Evolutionary conservation across 2,888 invertebrate species (phyloP).

Genomic region (Calliopum simillimum): DNA sequence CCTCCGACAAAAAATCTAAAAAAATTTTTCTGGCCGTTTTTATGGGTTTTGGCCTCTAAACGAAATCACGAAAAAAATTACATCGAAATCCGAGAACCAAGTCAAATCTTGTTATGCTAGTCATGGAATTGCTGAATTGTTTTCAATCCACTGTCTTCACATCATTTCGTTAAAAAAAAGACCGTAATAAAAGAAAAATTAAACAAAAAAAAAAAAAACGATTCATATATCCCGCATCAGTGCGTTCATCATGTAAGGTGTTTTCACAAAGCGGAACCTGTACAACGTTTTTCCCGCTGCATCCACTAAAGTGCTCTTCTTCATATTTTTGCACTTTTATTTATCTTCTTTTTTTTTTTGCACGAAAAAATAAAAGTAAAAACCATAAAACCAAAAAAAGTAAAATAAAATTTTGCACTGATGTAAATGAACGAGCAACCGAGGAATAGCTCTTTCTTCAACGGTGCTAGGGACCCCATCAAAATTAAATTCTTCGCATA

Average conservation of each 20-base stretch:
- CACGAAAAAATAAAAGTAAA: constrained; percentile 8
- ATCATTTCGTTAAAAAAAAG: not conserved
- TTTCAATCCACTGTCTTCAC: not conserved
- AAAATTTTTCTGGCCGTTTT: too few species aligned
- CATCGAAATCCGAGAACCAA: too few species aligned
- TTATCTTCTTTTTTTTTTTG: constrained; percentile 9
- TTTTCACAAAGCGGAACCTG: constrained; percentile 25
- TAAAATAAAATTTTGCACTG: constrained; percentile 9
- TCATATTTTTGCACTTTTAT: constrained; percentile 8
- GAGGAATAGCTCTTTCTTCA: not conserved
- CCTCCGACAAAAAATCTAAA: too few species aligned
- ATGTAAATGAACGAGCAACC: constrained; percentile 18
- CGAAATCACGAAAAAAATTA: too few species aligned
- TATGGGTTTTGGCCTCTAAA: too few species aligned
- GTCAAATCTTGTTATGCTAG: too few species aligned
- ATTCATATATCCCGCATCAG: constrained; percentile 22
- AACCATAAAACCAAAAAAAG: constrained; percentile 12
- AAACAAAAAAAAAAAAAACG: constrained; percentile 6
- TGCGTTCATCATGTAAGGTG: constrained; percentile 28
- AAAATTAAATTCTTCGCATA: constrained; percentile 15
- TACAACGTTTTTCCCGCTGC: not conserved
- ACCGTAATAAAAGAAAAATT: not conserved
- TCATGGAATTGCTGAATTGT: too few species aligned
- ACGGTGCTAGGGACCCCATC: constrained; percentile 7
- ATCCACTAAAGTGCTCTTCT: not conserved